Conservation (phyloP, 2,113 vertebrate species). For the Lota lota region DNA sequence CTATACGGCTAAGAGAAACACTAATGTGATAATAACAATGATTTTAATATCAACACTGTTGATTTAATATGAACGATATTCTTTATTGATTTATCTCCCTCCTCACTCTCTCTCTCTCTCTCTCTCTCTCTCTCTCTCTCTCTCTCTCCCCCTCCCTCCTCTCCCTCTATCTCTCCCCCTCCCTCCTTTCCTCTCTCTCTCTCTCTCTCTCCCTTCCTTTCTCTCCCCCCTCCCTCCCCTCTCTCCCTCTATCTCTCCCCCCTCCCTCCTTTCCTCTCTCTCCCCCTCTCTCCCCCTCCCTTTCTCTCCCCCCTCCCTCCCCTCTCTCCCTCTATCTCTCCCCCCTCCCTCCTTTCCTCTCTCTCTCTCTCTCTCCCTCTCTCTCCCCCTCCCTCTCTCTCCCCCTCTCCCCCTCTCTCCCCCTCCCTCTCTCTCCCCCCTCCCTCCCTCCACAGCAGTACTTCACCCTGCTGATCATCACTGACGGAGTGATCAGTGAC, state of each 20-base stretch:
- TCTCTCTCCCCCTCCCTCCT: no score
- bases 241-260: background rate
- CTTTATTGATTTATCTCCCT: no score
- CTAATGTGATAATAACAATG: no score
- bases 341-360: no score
- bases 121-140: no score
- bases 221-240: background rate
- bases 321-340: background rate
- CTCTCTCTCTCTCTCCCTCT: constrained; percentile 1
- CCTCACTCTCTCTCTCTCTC: no score
- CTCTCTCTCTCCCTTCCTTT: background rate
- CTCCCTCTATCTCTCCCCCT: background rate
- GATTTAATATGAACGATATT: no score
- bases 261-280: background rate
- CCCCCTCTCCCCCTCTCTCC: no score
- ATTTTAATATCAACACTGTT: no score
- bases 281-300: no score
- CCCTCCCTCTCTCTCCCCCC: background rate
- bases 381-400: background rate
- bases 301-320: background rate
- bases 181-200: background rate
- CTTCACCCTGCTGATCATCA: constrained; percentile 97
- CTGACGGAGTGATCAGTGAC: constrained; percentile 96
- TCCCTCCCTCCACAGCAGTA: constrained; percentile 82
- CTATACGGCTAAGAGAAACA: no score